Evolutionary conservation across 1,140 invertebrate genomes (phyloP), one percentile per base, ranked within the genome.

Genomic region (Plodia interpunctella): DNA sequence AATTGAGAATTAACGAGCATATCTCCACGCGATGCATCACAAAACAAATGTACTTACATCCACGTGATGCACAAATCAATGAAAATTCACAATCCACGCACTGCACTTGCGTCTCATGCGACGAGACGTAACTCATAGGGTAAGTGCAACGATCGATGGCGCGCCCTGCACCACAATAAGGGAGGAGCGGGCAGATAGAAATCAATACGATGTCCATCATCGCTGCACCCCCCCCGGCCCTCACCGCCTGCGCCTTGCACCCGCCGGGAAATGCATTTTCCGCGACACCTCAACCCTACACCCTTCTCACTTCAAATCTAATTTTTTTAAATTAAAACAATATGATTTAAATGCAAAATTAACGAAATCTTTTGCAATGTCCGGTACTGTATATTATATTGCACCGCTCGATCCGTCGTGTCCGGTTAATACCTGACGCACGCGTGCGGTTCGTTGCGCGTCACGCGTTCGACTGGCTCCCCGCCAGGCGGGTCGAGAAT

Each of bases 141-240:
- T 68, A 76, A 81, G 77, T 87, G 85, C 83, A 88, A 78, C 85
- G 85, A 84, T 87, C 85, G 85, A 88, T 88, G 79, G 74, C 82
- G 78, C 75, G 76, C 78, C 80, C 80, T 86, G 82, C 83, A 86
- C 78, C 72, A 84, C 83, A 82, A 83, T 82, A 82, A 80, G 83
- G 83, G 83, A 87, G 83, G 81, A 82, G 86, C 81, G 83, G 86
- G 70, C 86, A 87, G 88, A 89, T 89, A 87, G 85, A 89, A 89
- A 90, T 90, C 88, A 87, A 90, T 89, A 89, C 88, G 85, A 83
- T 89, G 85, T 87, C 88, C 87, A 83, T 88, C 86, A 86, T 79
- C 74, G 78, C 78, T 87, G 80, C 80, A 83, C 78, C 78, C 80
- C 78, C 73, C 74, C 60, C 71, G 61, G 65, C 64, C 76, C 65